These are phyloP conservation scores for Poecilia wingei DNA, from an alignment of 2,797 vertebrate genomes.

Conservation along the genomic window DNA sequence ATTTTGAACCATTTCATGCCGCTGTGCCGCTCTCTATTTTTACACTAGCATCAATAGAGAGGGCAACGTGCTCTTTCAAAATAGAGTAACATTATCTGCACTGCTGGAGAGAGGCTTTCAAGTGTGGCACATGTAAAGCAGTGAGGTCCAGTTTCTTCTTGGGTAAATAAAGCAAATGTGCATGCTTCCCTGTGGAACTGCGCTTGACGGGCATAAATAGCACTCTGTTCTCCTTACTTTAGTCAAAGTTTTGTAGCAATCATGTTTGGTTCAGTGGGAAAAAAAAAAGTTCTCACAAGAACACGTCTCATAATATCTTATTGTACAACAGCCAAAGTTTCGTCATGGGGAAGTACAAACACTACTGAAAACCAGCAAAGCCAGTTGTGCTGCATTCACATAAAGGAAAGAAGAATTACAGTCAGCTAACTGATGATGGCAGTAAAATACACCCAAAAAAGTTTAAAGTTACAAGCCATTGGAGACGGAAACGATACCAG, in stretches of 20 bases:
- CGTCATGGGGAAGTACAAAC: conserved; percentile 28
- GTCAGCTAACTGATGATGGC: conserved; percentile 18
- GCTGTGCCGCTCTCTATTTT: conserved; percentile 70
- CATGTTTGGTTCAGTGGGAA: not conserved
- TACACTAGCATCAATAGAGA: conserved; percentile 64
- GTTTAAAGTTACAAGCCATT: conserved; percentile 43
- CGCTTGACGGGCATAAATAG: conserved; percentile 5
- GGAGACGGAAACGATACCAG: conserved; percentile 35
- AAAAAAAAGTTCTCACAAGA: not conserved
- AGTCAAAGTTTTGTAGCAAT: conserved; percentile 20
- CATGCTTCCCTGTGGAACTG: conserved; percentile 29
- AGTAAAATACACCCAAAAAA: conserved; percentile 4
- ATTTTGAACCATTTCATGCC: conserved; percentile 66
- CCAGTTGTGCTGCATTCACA: conserved; percentile 30
- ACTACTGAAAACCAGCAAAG: conserved; percentile 47
- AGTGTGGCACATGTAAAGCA: conserved; percentile 35
- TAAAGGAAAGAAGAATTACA: conserved; percentile 31
- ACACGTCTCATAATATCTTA: not conserved
- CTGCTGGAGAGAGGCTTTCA: conserved; percentile 54
- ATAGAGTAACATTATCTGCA: conserved; percentile 60
- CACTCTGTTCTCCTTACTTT: conserved; percentile 15
- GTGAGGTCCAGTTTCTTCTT: conserved; percentile 41
- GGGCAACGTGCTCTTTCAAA: conserved; percentile 60
- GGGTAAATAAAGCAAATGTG: conserved; percentile 41
- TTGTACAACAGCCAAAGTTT: conserved; percentile 11